Base-by-base conservation (phyloP, 1,140 invertebrate genomes). In the Cydia splendana region DNA sequence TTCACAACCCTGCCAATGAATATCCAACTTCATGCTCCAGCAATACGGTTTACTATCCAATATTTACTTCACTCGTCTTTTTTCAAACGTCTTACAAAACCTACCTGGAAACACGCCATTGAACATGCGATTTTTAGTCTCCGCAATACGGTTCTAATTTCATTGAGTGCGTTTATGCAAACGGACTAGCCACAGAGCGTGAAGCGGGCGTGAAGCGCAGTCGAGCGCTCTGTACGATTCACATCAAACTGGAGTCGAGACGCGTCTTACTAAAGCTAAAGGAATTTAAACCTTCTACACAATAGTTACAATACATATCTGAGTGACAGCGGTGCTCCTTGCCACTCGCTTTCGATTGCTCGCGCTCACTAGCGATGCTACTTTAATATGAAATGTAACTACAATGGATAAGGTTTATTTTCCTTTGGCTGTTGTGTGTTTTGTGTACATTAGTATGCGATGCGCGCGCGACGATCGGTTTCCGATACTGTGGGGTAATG, bases 401-500 rank as follows among this genome's bases (percentile, higher is more conserved):
- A 6, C 15, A 6, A 2, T n/a, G 2, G 2, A n/a, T 1, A 53
- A 53, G 51, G 51, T 53, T 53, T n/a, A 53, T 6, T 6, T 53
- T 53, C 4, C 51, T 18, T 53, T 18, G 51, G 38, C 38, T 18
- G 4, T 53, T 18, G 51, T 53, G 5, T 53, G 51, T n/a, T 53
- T n/a, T 53, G 20, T 24, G 18, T 62, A 62, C 57, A 62, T 62
- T 62, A 62, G 57, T 62, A 62, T 62, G 57, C 57, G 9, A 20
- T 62, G 57, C 57, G 65, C 65, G 65, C 30, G 65, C 28, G 24
- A 18, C 65, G 65, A 69, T 69, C 65, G 65, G 65, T 69, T 69
- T 69, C 65, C 65, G 65, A 69, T 69, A 69, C 65, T 65, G 62
- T 65, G 65, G 57, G 20, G 15, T 69, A 69, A 69, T 69, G 28